phyloP scores from a whole-genome alignment of 2,888 invertebrate genomes.

The Caradrina clavipalpis region DNA sequence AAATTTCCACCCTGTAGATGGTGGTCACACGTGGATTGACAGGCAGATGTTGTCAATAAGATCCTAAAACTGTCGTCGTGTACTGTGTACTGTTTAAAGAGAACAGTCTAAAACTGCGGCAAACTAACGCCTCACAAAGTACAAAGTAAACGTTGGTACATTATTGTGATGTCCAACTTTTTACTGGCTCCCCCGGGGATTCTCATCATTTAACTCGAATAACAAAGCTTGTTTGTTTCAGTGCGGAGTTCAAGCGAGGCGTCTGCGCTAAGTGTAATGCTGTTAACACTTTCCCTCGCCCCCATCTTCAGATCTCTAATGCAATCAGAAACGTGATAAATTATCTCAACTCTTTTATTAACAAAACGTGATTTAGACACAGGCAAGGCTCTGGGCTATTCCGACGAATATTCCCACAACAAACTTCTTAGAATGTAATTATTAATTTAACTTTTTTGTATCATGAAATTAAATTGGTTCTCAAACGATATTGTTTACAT shows the following conservation, averaged over 20 bases:
- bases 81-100: constrained; percentile 7
- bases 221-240: constrained; percentile 83
- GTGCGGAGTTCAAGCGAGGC: constrained; percentile 84
- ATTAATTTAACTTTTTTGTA: constrained; percentile 51
- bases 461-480: constrained; percentile 33
- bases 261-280: constrained; percentile 80
- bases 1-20: no score
- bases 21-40: no score
- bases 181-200: constrained; percentile 50
- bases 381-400: constrained; percentile 65
- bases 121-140: constrained; percentile 35
- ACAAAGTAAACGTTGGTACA: constrained; percentile 51
- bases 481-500: constrained; percentile 45
- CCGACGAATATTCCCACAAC: constrained; percentile 57
- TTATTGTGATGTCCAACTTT: constrained; percentile 62
- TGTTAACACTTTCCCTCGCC: constrained; percentile 85
- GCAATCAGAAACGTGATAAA: constrained; percentile 88
- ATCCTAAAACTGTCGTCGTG: background rate
- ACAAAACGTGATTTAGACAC: constrained; percentile 78
- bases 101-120: constrained; percentile 3
- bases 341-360: constrained; percentile 82
- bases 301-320: constrained; percentile 79
- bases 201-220: constrained; percentile 64
- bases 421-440: constrained; percentile 45
- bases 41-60: background rate